Conservation (phyloP, 64 coral and sea anemone genomes). For the Pocillopora damicornis region DNA sequence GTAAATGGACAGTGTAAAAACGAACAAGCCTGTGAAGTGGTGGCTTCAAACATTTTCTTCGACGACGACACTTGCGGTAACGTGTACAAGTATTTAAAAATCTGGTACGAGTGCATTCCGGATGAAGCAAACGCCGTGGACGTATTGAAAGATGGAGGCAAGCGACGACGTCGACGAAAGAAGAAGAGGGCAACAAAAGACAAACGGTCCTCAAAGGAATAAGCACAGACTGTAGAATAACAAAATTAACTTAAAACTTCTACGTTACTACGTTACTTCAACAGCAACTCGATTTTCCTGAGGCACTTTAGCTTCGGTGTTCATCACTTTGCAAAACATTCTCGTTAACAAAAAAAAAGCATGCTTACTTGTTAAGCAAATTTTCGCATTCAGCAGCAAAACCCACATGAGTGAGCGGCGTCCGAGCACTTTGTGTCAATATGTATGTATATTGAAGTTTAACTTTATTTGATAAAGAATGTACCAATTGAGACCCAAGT, state of each 20-base stretch:
- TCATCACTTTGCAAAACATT: constrained; percentile 50
- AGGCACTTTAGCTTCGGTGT: constrained; percentile 44
- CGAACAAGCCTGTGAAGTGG: constrained; percentile 98
- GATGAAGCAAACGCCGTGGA: constrained; percentile 94
- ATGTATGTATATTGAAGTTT: constrained; percentile 99
- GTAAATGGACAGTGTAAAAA: constrained; percentile 98
- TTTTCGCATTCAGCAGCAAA: constrained; percentile 67
- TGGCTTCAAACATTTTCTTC: constrained; percentile 99
- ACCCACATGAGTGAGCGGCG: constrained; percentile 58
- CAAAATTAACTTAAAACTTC: constrained; percentile 45
- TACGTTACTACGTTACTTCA: constrained; percentile 41
- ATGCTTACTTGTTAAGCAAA: constrained; percentile 93
- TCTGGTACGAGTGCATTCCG: constrained; percentile 99
- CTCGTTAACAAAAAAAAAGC: constrained; percentile 68
- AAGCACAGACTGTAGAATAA: constrained; percentile 68
- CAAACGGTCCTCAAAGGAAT: constrained; percentile 59
- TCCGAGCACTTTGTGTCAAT: constrained; percentile 74
- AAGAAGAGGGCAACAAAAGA: constrained; percentile 84
- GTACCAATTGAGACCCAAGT: constrained; percentile 73
- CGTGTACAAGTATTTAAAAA: constrained; percentile 98
- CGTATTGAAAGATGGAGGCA: constrained; percentile 93
- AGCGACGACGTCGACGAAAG: constrained; percentile 93
- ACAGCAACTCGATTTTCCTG: constrained; percentile 45
- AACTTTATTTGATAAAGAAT: constrained; percentile 98
- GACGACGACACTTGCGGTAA: constrained; percentile 98